These are phyloP conservation scores for Desmophyllum pertusum DNA, from an alignment of 92 coral and sea anemone species.

Conservation along the genomic window DNA sequence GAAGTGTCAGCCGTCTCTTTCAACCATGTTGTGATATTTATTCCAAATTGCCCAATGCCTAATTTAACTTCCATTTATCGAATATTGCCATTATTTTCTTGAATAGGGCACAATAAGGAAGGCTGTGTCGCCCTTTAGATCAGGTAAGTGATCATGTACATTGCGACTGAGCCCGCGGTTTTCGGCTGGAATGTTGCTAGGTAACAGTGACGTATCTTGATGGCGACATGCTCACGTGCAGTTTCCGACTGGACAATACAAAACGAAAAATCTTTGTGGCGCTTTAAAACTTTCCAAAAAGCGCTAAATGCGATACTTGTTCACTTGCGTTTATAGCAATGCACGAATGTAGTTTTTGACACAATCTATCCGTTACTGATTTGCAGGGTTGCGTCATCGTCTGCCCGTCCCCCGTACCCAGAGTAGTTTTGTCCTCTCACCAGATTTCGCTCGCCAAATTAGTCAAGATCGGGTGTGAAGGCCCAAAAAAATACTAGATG, in stretches of 20 bases:
- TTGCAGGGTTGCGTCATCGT: no score
- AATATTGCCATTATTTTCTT: neutral
- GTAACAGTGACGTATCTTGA: neutral
- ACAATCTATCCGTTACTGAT: neutral
- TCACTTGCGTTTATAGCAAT: neutral
- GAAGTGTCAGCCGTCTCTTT: no score
- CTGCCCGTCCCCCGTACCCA: no score
- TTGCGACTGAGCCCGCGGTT: neutral
- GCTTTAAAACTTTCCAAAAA: neutral
- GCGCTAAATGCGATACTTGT: neutral
- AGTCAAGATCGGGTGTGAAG: no score
- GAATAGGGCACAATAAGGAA: conserved; percentile 85
- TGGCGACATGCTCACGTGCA: neutral
- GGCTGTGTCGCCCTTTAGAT: conserved; percentile 88
- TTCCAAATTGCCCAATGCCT: neutral
- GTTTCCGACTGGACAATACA: neutral
- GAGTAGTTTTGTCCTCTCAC: no score
- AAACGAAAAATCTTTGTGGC: neutral
- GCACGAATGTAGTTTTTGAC: neutral
- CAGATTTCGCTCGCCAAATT: no score
- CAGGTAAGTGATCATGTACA: conserved; percentile 61
- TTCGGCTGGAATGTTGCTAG: neutral
- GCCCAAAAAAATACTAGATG: no score
- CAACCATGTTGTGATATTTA: neutral
- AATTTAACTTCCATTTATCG: neutral